Evolutionary conservation across 2,797 vertebrate species (phyloP).

Genomic region (Coregonus suidteri): DNA sequence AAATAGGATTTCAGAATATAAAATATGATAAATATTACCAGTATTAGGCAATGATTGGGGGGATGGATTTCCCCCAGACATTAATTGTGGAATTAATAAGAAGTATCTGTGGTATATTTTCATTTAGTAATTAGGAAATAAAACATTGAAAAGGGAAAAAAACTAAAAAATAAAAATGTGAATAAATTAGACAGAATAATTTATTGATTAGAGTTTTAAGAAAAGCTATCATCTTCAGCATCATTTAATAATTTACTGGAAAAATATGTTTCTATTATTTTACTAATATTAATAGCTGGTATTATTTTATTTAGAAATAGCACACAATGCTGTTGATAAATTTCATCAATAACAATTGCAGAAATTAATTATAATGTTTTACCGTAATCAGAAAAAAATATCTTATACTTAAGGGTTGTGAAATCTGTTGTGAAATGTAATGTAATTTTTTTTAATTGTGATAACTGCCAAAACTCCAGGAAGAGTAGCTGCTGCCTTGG

Average conservation of each 20-base stretch:
- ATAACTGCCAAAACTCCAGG: too few relatives aligned
- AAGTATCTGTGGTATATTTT: neutral
- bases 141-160: too few relatives aligned
- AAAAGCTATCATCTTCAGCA: neutral
- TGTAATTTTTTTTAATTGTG: too few relatives aligned
- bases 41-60: neutral
- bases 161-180: too few relatives aligned
- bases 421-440: too few relatives aligned
- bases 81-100: neutral
- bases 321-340: neutral
- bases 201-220: too few relatives aligned
- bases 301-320: neutral
- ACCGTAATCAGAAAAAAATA: too few relatives aligned
- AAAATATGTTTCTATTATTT: neutral
- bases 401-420: too few relatives aligned
- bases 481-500: too few relatives aligned
- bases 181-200: too few relatives aligned
- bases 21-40: neutral
- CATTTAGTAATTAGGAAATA: neutral
- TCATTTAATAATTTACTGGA: neutral
- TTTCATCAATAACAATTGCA: neutral
- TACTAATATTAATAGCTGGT: neutral
- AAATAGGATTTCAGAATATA: neutral
- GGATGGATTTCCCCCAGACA: neutral
- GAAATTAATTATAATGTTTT: too few relatives aligned